Conservation (phyloP, 2,113 vertebrate genomes). For the Alethe castanea region DNA sequence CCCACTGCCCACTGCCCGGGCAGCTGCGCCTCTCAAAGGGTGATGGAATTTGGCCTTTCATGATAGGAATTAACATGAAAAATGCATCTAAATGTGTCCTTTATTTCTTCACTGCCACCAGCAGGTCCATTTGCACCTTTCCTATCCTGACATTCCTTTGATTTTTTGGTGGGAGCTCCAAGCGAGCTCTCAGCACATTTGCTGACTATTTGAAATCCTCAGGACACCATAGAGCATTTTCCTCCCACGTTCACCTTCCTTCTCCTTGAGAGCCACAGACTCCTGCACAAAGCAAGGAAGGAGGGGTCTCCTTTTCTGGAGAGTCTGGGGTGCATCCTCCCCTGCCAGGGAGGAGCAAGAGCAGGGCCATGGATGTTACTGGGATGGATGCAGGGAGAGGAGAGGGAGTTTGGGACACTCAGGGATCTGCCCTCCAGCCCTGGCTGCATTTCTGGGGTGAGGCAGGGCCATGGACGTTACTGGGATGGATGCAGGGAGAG, state of each 20-base stretch:
- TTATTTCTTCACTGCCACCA: background rate
- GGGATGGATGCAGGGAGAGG: accelerated
- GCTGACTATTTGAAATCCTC: background rate
- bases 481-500: accelerated
- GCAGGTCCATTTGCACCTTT: background rate
- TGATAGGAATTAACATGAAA: background rate
- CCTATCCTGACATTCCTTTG: background rate
- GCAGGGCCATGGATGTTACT: accelerated
- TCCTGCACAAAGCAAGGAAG: background rate
- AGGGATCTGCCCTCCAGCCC: background rate
- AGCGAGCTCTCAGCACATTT: background rate
- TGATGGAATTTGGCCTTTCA: accelerated
- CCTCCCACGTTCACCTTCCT: background rate
- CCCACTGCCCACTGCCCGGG: no score
- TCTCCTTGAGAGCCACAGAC: background rate
- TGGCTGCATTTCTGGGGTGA: background rate
- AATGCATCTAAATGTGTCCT: background rate
- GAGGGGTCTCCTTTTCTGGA: accelerated
- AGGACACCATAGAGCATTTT: accelerated
- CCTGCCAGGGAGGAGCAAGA: background rate
- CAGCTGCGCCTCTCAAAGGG: background rate
- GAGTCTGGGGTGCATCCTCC: background rate
- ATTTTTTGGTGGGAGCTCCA: background rate
- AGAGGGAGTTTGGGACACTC: background rate
- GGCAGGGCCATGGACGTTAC: background rate